phyloP scores from a whole-genome alignment of 2,888 invertebrate species.

The Andricus quercusramuli region DNA sequence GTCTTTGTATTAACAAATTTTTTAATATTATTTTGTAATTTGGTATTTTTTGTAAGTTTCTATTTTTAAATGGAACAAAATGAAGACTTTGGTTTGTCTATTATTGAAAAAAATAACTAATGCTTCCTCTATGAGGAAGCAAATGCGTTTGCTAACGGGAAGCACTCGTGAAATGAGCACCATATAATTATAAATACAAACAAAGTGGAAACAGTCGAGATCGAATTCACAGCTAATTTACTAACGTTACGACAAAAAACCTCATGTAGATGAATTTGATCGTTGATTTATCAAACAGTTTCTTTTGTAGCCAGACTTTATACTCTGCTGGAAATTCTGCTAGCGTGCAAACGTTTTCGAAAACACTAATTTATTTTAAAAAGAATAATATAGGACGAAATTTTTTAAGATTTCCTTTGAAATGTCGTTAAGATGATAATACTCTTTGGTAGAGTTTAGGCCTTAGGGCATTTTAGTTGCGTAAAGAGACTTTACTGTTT shows the following conservation, averaged over 20 bases:
- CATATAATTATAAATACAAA: too few relatives aligned
- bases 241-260: not conserved
- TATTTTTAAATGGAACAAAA: too few relatives aligned
- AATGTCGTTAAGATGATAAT: not conserved
- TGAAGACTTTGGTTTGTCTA: too few relatives aligned
- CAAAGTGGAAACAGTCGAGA: too few relatives aligned
- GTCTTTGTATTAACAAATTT: too few relatives aligned
- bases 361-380: not conserved
- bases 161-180: too few relatives aligned
- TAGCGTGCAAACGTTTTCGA: not conserved
- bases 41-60: too few relatives aligned
- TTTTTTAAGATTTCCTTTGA: not conserved
- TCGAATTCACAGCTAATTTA: too few relatives aligned
- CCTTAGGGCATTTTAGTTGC: slow-evolving; percentile 21
- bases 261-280: not conserved
- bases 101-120: too few relatives aligned
- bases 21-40: too few relatives aligned
- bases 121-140: too few relatives aligned
- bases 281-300: not conserved
- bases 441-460: slow-evolving; percentile 24
- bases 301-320: not conserved
- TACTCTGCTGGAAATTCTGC: not conserved
- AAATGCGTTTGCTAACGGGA: too few relatives aligned
- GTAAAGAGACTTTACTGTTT: slow-evolving; percentile 23
- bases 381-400: not conserved